Base-by-base conservation (phyloP, 53 echinoderm and acorn worm species). In the Holothuria scabra region DNA sequence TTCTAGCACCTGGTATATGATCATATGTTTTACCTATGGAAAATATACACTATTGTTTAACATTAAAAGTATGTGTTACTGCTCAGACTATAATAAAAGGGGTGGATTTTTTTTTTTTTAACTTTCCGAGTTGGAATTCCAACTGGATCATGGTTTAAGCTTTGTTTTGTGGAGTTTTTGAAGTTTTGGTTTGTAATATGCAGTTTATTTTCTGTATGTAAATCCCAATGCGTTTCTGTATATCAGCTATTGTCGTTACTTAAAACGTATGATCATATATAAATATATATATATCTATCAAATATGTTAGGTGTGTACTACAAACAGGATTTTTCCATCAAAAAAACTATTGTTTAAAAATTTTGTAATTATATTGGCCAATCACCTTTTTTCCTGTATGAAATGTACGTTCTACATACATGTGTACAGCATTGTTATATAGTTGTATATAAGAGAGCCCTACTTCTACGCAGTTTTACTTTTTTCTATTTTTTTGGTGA, bases 401-500 rank as follows among this genome's bases (percentile, higher is more conserved):
- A 48, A 44, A 72, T 72, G 46, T 72, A 46, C 44, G 49, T 72
- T 72, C 44, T 72, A 72, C 72, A 72, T 72, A 72, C 72, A 30
- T 72, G 72, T 72, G 72, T 72, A 72, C 72, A 72, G 46, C 48
- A 48, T 72, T 79, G 56, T 79, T 59, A 59, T 57, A 79, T 79
- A 79, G 79, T 79, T 79, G 79, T 79, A 79, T 20, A 79, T 79
- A 79, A 58, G 79, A 79, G 79, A 79, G 55, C 32, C 79, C 57
- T 79, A 58, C 57, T 79, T 79, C 79, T 79, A 79, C 79, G 79
- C 79, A 79, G 79, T 79, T 59, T n/a, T 79, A 79, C 79, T 55
- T 79, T 57, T 57, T 79, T 79, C 56, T 57, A 56, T 56, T 79
- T 79, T 76, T 79, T 79, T 79, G 79, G 79, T 79, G 79, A 79